phyloP scores from a whole-genome alignment of 2,888 invertebrate genomes.

The Agrenia bidenticulata region DNA sequence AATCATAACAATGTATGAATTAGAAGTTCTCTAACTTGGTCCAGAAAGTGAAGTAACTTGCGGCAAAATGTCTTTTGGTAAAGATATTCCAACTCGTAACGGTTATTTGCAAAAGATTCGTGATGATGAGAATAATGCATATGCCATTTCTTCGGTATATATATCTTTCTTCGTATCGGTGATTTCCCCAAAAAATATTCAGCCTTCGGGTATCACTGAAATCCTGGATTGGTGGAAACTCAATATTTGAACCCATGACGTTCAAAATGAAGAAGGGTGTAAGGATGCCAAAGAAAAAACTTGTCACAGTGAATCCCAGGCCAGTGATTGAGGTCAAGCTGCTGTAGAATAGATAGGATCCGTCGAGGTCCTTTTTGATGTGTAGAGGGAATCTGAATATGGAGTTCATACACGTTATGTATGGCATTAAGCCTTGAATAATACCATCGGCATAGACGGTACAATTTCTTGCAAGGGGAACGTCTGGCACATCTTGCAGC shows the following conservation, averaged over 20 bases:
- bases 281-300: background rate
- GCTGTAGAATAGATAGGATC: background rate
- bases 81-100: constrained; percentile 26
- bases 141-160: constrained; percentile 34
- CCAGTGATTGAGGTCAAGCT: background rate
- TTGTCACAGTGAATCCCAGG: background rate
- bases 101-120: constrained; percentile 17
- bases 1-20: background rate
- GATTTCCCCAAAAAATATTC: background rate
- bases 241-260: constrained; percentile 3
- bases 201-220: background rate
- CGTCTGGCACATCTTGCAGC: too few relatives aligned
- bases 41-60: constrained; percentile 36
- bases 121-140: constrained; percentile 24
- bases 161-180: constrained; percentile 31
- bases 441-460: too few relatives aligned
- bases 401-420: background rate
- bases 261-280: background rate
- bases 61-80: constrained; percentile 25
- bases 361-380: background rate
- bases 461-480: too few relatives aligned
- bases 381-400: background rate
- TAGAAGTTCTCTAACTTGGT: constrained; percentile 20
- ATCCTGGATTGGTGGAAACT: constrained; percentile 2
- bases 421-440: too few relatives aligned